Base-by-base conservation (phyloP, 1,140 invertebrate species). In the Formica selysi region DNA sequence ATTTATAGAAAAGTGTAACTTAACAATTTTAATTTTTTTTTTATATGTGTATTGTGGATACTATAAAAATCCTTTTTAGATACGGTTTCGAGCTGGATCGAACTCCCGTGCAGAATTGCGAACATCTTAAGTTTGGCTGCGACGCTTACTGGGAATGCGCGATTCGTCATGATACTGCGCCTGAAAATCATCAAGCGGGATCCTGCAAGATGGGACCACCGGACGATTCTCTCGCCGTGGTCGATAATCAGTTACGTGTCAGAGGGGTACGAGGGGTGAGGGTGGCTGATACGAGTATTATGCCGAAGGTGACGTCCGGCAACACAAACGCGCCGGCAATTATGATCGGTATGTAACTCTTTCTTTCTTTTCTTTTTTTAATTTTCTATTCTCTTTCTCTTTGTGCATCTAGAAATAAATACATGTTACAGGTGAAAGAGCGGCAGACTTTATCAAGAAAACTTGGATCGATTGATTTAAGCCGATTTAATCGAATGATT, bases 131-230 rank as follows among this genome's bases (percentile, higher is more conserved):
- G 59, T 97, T 97, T 68, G 97, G 97, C 0, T 97, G 96, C 74
- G 97, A 98, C 92, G 96, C 96, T 0, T 98, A 98, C 93, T 98
- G 98, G 97, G 96, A 97, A 91, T 98, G 98, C 89, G 97, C 97
- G 0, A 96, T 97, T 1, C 95, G 96, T 70, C 96, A 97, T 89
- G 96, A 97, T 38, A 98, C 98, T 0, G 97, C 96, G 0, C 97
- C 97, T 0, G 97, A 98, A 93, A 98, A 98, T 92, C 98, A 98
- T 94, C 98, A 98, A 93, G 97, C 97, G 0, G 98, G 97, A 5
- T 97, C 97, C 8, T 98, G 97, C 92, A 97, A 96, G 94, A 98
- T 98, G 98, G 98, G 98, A 0, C 96, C 96, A 0, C 85, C 95
- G 0, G 95, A 96, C 0, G 97, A 98, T 92, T 95, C 96, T 0